Evolutionary conservation across 2,888 invertebrate species (phyloP), one percentile per base, ranked within the genome.

Genomic region (Limnephilus marmoratus): DNA sequence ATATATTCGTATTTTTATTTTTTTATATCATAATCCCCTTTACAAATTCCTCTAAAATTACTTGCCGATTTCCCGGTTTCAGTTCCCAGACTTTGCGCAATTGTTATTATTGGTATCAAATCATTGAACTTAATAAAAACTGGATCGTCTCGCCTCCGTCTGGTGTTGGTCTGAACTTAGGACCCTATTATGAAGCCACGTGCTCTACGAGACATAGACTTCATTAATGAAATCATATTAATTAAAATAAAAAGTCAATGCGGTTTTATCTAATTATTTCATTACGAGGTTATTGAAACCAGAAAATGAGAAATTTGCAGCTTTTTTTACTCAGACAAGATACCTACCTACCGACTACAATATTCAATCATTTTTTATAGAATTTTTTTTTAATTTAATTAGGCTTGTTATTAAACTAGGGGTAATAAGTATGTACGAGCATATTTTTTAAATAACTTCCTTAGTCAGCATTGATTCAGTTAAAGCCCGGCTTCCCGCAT

Each of bases 121-220:
- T 37, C 83, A 34, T 24, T 83, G 83, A 83, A 83, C 83, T 83
- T 83, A n/a, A 37, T 83, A 15, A 18, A 31, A 83, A 83, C 34
- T 31, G 31, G 53, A 34, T 31, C 83, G 83, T 83, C 83, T 83
- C 34, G 83, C 31, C 83, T 24, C 11, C 83, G 83, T 83, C 83
- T 83, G 83, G 83, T 31, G 4, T 31, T 13, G 31, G 82, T 31
- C 11, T 9, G 37, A 37, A 18, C 37, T 34, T 24, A 24, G 41
- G 18, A 24, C 24, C 18, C 83, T 41, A 9, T 34, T 31, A 37
- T 18, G 3, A 29, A 18, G 37, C 34, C 83, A 83, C 83, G 83
- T 83, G 83, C 83, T 31, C 13, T 13, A 15, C 83, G 18, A 13
- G 83, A 15, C 82, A n/a, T n/a, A 1, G 24, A 68, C 68, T 68